Evolutionary conservation across 2,113 vertebrate genomes (phyloP).

Genomic region (Xenopus laevis): DNA sequence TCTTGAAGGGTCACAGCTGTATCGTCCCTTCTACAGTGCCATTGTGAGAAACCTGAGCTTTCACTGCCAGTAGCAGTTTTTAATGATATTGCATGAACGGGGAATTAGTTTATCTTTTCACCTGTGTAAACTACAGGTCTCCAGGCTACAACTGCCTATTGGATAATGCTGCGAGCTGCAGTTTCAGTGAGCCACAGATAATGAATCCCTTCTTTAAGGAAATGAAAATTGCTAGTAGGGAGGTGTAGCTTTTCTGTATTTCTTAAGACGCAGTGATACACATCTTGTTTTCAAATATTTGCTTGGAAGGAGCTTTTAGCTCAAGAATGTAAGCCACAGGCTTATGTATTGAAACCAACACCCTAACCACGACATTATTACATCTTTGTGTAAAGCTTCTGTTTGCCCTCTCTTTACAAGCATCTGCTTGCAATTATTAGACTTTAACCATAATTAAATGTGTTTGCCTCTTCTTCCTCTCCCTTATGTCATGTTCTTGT

Average conservation of each 20-base stretch:
- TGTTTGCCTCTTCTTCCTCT: not conserved
- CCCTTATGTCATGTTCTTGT: not conserved
- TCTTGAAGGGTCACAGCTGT: too few species aligned
- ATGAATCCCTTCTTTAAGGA: too few species aligned
- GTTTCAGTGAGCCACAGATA: too few species aligned
- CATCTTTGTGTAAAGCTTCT: not conserved
- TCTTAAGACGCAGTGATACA: not conserved
- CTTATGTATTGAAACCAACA: slow-evolving; percentile 13
- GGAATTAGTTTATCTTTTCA: too few species aligned
- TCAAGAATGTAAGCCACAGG: slow-evolving; percentile 13
- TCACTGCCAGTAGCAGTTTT: too few species aligned
- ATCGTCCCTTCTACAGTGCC: too few species aligned
- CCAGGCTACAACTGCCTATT: too few species aligned
- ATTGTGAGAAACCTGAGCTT: too few species aligned
- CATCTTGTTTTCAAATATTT: slow-evolving; percentile 13
- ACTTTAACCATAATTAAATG: slow-evolving; percentile 3
- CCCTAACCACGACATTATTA: slow-evolving; percentile 2
- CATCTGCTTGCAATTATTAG: slow-evolving; percentile 10
- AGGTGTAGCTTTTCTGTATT: not conserved
- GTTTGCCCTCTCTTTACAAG: not conserved
- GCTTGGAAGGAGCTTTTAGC: slow-evolving; percentile 1
- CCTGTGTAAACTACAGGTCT: too few species aligned
- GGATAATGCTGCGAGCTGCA: too few species aligned
- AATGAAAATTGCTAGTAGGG: too few species aligned
- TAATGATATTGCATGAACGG: too few species aligned